phyloP scores from a whole-genome alignment of 1,140 invertebrate species.

The Drosophila kanapiae region DNA sequence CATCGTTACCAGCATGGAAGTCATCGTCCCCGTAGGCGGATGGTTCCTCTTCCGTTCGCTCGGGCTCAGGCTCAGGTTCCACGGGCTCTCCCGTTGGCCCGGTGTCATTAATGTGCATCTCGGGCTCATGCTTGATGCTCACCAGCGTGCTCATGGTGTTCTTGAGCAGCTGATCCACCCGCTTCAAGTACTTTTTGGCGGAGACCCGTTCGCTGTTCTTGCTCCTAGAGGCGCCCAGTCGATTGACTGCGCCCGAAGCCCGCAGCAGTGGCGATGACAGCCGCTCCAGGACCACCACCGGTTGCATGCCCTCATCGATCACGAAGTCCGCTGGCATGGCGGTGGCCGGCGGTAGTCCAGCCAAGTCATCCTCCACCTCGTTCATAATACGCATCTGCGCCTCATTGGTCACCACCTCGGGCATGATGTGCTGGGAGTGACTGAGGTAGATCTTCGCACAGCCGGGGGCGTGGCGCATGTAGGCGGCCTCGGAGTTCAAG shows the following conservation, averaged over 20 bases:
- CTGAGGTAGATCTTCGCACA: constrained; percentile 74
- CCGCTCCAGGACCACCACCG: constrained; percentile 69
- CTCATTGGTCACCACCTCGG: constrained; percentile 56
- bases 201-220: constrained; percentile 64
- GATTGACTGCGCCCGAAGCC: constrained; percentile 9
- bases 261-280: constrained; percentile 61
- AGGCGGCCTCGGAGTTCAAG: constrained; percentile 56
- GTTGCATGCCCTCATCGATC: constrained; percentile 64
- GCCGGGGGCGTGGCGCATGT: constrained; percentile 67
- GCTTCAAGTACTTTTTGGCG: constrained; percentile 74
- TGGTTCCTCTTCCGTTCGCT: constrained; percentile 15
- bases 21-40: constrained; percentile 47
- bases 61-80: constrained; percentile 31
- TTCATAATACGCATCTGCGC: constrained; percentile 72
- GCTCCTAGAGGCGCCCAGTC: constrained; percentile 24
- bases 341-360: constrained; percentile 10
- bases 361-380: constrained; percentile 55
- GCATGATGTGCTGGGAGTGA: constrained; percentile 75
- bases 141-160: constrained; percentile 77
- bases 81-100: constrained; percentile 37
- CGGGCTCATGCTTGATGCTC: constrained; percentile 82
- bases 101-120: constrained; percentile 69
- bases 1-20: constrained; percentile 51
- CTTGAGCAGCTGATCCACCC: constrained; percentile 76
- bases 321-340: constrained; percentile 30